Evolutionary conservation across 2,797 vertebrate genomes (phyloP), one percentile per base, ranked within the genome.

Genomic region (Ambastaia sidthimunki): DNA sequence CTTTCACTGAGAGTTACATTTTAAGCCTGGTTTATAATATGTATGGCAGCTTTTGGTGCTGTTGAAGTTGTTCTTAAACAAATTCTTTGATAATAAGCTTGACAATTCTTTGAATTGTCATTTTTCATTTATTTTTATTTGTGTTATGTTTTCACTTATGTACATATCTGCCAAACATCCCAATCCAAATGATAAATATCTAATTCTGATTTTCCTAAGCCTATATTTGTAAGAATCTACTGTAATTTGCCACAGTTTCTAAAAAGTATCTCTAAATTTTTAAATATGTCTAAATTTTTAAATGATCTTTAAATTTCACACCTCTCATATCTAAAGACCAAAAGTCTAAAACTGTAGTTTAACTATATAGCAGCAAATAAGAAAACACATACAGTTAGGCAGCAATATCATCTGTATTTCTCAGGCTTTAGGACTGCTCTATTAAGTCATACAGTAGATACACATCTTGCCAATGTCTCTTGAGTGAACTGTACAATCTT

Each of bases 271-370:
- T 28, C 28, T 28, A 28, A 2, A 28, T 28, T 28, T 28, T 4
- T 4, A 28, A 28, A 28, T 28, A 28, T 28, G 28, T 28, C n/a
- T n/a, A 28, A 2, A 28, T 28, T 28, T 28, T 28, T 4, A 28
- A 28, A 28, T 66, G n/a, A 66, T 75, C 73, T 75, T 19, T 34
- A 12, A 25, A 66, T 75, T 54, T 55, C 62, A 76, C 48, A 23
- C 47, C 48, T 55, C 5, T 67, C 11, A 18, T 25, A 41, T 2
- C 50, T n/a, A 10, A 55, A 67, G 25, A 28, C 1, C 11, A 67
- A 57, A 34, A 57, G 2, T 16, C 50, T 57, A 21, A 67, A 19
- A 10, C 2, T 4, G 13, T 23, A 68, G 1, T 57, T 18, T 57
- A 7, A 13, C 74, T 15, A 23, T 37, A 73, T 47, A 15, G 59